phyloP scores from a whole-genome alignment of 2,113 vertebrate genomes.

The Panthera uncia region DNA sequence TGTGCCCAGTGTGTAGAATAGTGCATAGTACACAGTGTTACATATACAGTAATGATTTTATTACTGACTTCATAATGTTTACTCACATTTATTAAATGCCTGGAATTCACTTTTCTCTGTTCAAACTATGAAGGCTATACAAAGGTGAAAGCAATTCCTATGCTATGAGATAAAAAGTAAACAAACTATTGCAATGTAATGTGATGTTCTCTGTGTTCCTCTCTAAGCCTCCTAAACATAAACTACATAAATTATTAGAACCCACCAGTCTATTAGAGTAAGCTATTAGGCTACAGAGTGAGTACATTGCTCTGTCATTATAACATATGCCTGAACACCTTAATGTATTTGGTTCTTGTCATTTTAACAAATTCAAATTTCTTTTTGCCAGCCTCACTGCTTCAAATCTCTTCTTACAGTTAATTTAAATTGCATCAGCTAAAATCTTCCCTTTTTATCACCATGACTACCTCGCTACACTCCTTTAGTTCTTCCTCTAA shows the following conservation, averaged over 20 bases:
- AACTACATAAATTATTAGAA: constrained; percentile 7
- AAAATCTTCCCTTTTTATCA: constrained; percentile 45
- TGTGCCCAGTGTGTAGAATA: not conserved
- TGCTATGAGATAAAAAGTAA: constrained; percentile 13
- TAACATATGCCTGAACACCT: constrained; percentile 40
- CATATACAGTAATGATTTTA: not conserved
- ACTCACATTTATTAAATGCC: not conserved
- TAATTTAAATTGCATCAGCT: constrained; percentile 51
- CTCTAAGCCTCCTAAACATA: not conserved
- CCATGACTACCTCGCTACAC: constrained; percentile 15
- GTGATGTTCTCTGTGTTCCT: not conserved
- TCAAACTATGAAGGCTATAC: not conserved
- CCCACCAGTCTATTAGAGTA: not conserved
- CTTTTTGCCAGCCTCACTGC: not conserved
- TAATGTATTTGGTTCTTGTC: constrained; percentile 56
- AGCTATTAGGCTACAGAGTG: constrained; percentile 4
- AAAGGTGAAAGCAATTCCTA: not conserved
- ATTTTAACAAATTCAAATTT: constrained; percentile 64
- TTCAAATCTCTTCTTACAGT: constrained; percentile 49
- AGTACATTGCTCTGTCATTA: not conserved
- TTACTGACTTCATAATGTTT: not conserved
- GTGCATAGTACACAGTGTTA: not conserved
- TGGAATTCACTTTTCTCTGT: not conserved
- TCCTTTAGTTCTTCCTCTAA: constrained; percentile 11
- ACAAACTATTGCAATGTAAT: not conserved